Evolutionary conservation across 2,888 invertebrate species (phyloP), one percentile per base, ranked within the genome.

Genomic region (Diogma glabrata): DNA sequence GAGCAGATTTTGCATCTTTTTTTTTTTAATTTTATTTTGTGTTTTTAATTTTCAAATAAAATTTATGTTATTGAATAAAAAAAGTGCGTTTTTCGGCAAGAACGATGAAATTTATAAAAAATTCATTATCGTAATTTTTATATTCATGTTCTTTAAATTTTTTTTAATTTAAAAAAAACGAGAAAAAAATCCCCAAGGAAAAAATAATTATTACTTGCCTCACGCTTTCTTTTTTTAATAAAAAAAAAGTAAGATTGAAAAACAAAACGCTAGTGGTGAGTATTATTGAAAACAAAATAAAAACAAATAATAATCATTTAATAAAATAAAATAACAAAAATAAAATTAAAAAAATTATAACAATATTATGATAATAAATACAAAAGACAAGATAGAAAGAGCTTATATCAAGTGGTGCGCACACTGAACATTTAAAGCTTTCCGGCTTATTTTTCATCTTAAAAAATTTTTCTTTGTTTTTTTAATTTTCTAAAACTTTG

Each of bases 361-460:
- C n/a, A n/a, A n/a, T n/a, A n/a, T n/a, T n/a, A n/a, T n/a, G n/a
- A n/a, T n/a, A n/a, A n/a, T n/a, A n/a, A n/a, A n/a, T n/a, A n/a
- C 48, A 54, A 55, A 57, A 54, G 51, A 55, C 52, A 53, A 57
- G 53, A 57, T 55, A 58, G 55, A 56, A 55, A 55, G 57, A 58
- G 57, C 54, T 55, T 52, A 52, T 51, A 43, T 53, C 49, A 52
- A 56, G 55, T 56, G 56, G 57, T 57, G 57, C 57, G 57, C 57
- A 60, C 59, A 60, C 57, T 59, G 58, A 60, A 60, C 59, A 60
- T 55, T 57, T 56, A 60, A 59, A 60, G 59, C 59, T 55, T 55
- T 55, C 53, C 56, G 54, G 54, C 49, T 49, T 33, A 33, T 33
- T 28, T 30, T 28, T 17, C 22, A 45, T 45, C n/a, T 45, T n/a